phyloP scores from a whole-genome alignment of 2,113 vertebrate species.

The Myocastor coypus region DNA sequence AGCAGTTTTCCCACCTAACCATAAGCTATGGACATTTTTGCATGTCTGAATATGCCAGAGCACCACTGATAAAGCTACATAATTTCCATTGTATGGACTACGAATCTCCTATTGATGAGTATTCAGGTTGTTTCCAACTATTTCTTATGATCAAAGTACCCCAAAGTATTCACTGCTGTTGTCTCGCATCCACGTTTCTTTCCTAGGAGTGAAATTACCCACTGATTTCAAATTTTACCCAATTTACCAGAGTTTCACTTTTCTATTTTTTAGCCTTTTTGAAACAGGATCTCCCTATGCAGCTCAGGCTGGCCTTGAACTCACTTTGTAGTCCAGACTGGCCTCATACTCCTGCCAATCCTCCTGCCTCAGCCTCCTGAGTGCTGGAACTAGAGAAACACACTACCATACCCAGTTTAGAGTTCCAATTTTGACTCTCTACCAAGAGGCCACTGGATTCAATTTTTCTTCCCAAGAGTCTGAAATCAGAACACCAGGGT shows the following conservation, averaged over 20 bases:
- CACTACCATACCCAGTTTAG: too few species aligned
- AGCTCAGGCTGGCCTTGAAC: too few species aligned
- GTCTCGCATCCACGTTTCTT: not conserved
- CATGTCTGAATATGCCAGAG: not conserved
- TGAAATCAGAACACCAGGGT: not conserved
- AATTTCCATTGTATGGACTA: not conserved
- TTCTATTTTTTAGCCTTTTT: too few species aligned
- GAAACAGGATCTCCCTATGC: too few species aligned
- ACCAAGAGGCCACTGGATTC: not conserved
- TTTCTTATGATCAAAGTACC: not conserved
- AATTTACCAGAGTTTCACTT: not conserved
- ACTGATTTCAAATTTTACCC: not conserved
- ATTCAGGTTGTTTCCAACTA: not conserved
- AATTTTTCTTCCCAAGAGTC: not conserved
- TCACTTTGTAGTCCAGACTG: too few species aligned
- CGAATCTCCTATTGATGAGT: not conserved
- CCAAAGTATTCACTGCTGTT: not conserved
- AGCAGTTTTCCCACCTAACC: slow-evolving; percentile 16
- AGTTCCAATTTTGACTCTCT: not conserved
- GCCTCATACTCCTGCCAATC: too few species aligned
- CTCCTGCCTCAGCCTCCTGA: too few species aligned
- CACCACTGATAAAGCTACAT: not conserved
- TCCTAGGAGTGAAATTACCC: not conserved
- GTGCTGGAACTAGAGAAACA: too few species aligned
- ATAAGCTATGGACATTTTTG: not conserved